Percentiles rank a stretch among this genome's conserved stretches.
Evolutionary conservation across 2,113 vertebrate genomes (phyloP).

Genomic region (Rattus rattus): DNA sequence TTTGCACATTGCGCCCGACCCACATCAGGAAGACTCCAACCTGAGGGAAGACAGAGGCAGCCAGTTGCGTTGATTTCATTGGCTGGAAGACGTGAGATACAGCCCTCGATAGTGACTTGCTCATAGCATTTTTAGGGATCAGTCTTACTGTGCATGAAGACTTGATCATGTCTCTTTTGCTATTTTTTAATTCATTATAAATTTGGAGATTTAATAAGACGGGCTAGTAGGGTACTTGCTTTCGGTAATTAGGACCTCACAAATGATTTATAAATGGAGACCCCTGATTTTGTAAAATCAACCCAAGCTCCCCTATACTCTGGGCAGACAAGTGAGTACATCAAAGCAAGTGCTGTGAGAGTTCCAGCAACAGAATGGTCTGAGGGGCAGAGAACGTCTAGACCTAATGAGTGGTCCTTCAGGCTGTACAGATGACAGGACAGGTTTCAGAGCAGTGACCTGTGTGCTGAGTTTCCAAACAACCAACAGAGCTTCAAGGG

Average conservation of each 20-base stretch:
- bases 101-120: not conserved
- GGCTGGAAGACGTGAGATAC: not conserved
- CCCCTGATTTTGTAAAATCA: not conserved
- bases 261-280: not conserved
- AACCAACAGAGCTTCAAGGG: not conserved
- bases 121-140: not conserved
- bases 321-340: not conserved
- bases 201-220: not conserved
- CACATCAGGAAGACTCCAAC: not conserved
- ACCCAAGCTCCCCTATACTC: not conserved
- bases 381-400: not conserved
- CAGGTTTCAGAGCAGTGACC: not conserved
- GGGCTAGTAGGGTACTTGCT: conserved; percentile 4
- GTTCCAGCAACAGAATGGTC: not conserved
- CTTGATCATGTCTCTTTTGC: not conserved
- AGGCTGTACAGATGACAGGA: not conserved
- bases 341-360: not conserved
- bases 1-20: not conserved
- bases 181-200: conserved; percentile 14
- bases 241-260: not conserved
- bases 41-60: not conserved
- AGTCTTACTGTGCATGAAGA: not conserved
- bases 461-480: not conserved
- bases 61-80: not conserved
- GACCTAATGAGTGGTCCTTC: not conserved